Evolutionary conservation across 2,888 invertebrate species (phyloP).

Genomic region (Hydriomena furcata): DNA sequence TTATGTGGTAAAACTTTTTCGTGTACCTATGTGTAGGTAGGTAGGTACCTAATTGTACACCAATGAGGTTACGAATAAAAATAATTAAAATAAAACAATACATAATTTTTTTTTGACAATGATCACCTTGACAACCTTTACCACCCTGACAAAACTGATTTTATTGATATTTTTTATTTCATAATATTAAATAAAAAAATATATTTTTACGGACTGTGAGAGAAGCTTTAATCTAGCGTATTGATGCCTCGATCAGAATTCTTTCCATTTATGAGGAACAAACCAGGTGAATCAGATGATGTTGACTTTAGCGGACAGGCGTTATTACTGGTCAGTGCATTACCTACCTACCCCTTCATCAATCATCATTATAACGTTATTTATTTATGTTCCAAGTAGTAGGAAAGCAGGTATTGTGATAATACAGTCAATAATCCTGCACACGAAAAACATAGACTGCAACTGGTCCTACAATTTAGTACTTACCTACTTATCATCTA

Average conservation of each 20-base stretch:
- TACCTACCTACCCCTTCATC: neutral
- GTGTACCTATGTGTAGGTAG: too few relatives aligned
- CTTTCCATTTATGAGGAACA: conserved; percentile 56
- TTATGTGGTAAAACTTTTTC: too few relatives aligned
- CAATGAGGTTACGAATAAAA: neutral
- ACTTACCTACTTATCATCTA: too few relatives aligned
- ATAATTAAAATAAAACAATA: neutral
- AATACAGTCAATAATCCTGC: too few relatives aligned
- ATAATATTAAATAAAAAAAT: conserved; percentile 10
- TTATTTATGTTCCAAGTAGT: too few relatives aligned
- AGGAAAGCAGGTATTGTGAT: too few relatives aligned
- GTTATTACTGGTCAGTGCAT: conserved; percentile 23
- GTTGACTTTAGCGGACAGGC: conserved; percentile 22
- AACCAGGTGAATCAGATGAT: conserved; percentile 19
- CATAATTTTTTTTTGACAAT: too few relatives aligned
- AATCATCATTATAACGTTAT: too few relatives aligned
- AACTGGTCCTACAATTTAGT: too few relatives aligned
- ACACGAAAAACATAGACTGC: too few relatives aligned
- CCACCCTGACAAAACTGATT: conserved; percentile 11
- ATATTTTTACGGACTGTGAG: neutral
- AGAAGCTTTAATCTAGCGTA: conserved; percentile 13
- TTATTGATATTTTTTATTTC: conserved; percentile 12
- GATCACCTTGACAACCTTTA: neutral
- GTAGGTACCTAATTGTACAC: too few relatives aligned
- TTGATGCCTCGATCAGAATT: conserved; percentile 65